A percentile compares a stretch with the other conserved stretches of the same genome.
Conservation (phyloP, 1,140 invertebrate species). For the Eubasilissa regina region DNA sequence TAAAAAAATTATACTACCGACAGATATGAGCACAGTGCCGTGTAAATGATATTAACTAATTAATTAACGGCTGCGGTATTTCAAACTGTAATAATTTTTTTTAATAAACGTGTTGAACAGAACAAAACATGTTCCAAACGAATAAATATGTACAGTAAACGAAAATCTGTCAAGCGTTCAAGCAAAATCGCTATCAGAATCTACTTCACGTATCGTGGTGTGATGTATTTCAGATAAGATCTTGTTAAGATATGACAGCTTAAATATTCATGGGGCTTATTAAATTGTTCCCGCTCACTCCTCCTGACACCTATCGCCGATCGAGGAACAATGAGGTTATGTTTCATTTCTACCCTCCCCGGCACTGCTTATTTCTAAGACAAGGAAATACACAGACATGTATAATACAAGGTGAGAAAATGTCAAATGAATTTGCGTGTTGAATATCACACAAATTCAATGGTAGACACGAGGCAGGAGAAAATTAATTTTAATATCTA, state of each 20-base stretch:
- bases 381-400: slow-evolving; percentile 24
- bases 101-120: too few relatives aligned
- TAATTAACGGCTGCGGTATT: too few relatives aligned
- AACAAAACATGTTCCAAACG: too few relatives aligned
- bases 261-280: slow-evolving; percentile 41
- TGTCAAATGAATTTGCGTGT: slow-evolving; percentile 28
- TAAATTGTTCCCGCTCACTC: slow-evolving; percentile 41
- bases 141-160: too few relatives aligned
- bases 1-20: too few relatives aligned
- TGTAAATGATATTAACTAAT: too few relatives aligned
- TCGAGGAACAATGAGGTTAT: slow-evolving; percentile 42
- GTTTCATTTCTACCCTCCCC: slow-evolving; percentile 10
- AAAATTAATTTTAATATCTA: too few relatives aligned
- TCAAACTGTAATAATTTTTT: too few relatives aligned
- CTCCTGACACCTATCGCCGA: slow-evolving; percentile 39
- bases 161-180: neutral
- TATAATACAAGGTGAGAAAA: slow-evolving; percentile 24
- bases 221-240: slow-evolving; percentile 31
- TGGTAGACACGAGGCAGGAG: neutral
- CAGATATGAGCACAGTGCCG: too few relatives aligned
- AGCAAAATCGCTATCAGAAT: slow-evolving; percentile 25
- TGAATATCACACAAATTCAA: slow-evolving; percentile 17
- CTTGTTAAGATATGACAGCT: slow-evolving; percentile 38
- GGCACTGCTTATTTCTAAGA: slow-evolving; percentile 10
- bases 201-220: slow-evolving; percentile 7